phyloP scores from a whole-genome alignment of 2,888 invertebrate species.

The Zaprionus obscuricornis region DNA sequence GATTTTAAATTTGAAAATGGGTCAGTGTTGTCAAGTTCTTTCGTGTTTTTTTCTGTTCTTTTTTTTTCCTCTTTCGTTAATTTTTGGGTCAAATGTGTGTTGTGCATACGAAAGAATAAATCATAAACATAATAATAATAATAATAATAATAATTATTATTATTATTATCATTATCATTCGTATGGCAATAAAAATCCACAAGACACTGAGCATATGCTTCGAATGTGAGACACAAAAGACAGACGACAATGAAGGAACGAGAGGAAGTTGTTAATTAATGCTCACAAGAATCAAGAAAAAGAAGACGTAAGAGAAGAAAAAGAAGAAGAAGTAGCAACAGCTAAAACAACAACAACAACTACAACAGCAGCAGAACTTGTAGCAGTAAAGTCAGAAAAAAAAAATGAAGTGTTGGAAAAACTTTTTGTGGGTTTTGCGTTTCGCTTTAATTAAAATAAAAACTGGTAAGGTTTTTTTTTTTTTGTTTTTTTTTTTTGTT shows the following conservation, averaged over 20 bases:
- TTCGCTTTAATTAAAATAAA: conserved; percentile 27
- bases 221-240: conserved; percentile 8
- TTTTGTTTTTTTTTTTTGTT: conserved; percentile 4
- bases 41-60: too few species aligned
- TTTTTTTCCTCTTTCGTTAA: conserved; percentile 42
- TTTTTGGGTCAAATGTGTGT: conserved; percentile 68
- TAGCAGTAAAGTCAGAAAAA: too few species aligned
- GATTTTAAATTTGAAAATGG: conserved; percentile 52
- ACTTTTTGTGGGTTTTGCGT: conserved; percentile 30
- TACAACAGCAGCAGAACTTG: too few species aligned
- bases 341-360: too few species aligned
- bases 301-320: conserved; percentile 23
- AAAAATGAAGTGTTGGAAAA: conserved; percentile 40
- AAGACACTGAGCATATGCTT: conserved; percentile 16
- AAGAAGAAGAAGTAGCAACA: too few species aligned
- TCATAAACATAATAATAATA: too few species aligned
- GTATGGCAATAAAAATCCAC: conserved; percentile 49
- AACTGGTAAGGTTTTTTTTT: conserved; percentile 37
- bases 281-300: conserved; percentile 33
- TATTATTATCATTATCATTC: conserved; percentile 50
- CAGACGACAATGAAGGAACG: background rate
- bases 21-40: conserved; percentile 66
- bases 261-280: conserved; percentile 74
- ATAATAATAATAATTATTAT: conserved; percentile 40
- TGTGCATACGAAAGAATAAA: conserved; percentile 55